Conservation (phyloP, 2,113 vertebrate genomes). For the Hyperoodon ampullatus region DNA sequence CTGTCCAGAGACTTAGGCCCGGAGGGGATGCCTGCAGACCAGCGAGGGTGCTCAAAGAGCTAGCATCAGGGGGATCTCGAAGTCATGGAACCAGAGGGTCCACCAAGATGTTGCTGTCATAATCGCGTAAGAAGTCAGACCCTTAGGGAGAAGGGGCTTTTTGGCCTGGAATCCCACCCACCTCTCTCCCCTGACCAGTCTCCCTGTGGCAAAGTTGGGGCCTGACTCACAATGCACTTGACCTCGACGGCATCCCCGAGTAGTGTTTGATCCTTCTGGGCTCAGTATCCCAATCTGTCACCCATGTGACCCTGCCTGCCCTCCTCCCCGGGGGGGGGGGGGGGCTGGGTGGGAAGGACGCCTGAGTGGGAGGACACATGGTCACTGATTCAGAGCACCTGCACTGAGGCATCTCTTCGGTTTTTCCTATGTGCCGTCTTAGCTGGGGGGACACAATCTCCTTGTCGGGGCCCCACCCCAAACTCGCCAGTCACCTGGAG, state of each 20-base stretch:
- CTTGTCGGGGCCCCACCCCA: not conserved
- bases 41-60: not conserved
- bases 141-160: not conserved
- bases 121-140: rapidly evolving
- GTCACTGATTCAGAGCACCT: too few relatives aligned
- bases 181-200: rapidly evolving
- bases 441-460: not conserved
- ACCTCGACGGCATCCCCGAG: not conserved
- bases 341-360: not conserved
- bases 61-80: too few relatives aligned
- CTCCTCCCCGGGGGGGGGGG: rapidly evolving
- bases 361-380: rapidly evolving
- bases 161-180: not conserved
- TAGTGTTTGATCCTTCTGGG: not conserved
- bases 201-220: not conserved
- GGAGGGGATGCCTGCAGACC: not conserved
- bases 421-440: not conserved
- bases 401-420: not conserved
- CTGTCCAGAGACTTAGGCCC: not conserved
- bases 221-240: rapidly evolving
- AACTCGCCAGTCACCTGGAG: not conserved
- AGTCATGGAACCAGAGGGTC: not conserved
- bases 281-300: not conserved
- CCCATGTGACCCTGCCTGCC: rapidly evolving
- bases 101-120: too few relatives aligned